A percentile compares a stretch with the other conserved stretches of the same genome.
phyloP scores from a whole-genome alignment of 2,113 vertebrate species.

The Anoura caudifer region DNA sequence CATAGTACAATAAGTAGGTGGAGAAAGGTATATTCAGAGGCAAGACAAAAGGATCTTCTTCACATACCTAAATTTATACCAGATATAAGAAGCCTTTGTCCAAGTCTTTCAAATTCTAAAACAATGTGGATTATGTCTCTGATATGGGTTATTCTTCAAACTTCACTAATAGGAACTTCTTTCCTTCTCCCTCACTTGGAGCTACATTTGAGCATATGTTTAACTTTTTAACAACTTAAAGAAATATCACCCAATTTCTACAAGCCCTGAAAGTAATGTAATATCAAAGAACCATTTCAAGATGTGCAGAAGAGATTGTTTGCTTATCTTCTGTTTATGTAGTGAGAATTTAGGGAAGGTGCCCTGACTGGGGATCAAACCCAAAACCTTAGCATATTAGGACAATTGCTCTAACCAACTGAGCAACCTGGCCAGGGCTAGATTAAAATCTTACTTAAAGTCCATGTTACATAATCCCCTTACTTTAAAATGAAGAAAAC shows the following conservation, averaged over 20 bases:
- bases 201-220: not conserved
- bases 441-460: not conserved
- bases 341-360: not conserved
- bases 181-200: not conserved
- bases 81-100: not conserved
- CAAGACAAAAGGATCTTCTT: not conserved
- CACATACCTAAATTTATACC: not conserved
- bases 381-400: too few species aligned
- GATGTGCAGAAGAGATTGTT: not conserved
- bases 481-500: constrained; percentile 25
- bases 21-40: not conserved
- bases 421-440: too few species aligned
- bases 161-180: not conserved
- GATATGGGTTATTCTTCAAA: not conserved
- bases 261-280: not conserved
- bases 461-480: not conserved
- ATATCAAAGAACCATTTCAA: not conserved
- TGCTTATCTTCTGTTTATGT: not conserved
- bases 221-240: not conserved
- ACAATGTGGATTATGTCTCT: not conserved
- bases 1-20: not conserved
- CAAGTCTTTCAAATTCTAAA: not conserved
- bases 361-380: too few species aligned
- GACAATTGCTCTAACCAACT: too few species aligned
- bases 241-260: not conserved